Evolutionary conservation across 2,888 invertebrate species (phyloP).

Genomic region (Torymus tubicola): DNA sequence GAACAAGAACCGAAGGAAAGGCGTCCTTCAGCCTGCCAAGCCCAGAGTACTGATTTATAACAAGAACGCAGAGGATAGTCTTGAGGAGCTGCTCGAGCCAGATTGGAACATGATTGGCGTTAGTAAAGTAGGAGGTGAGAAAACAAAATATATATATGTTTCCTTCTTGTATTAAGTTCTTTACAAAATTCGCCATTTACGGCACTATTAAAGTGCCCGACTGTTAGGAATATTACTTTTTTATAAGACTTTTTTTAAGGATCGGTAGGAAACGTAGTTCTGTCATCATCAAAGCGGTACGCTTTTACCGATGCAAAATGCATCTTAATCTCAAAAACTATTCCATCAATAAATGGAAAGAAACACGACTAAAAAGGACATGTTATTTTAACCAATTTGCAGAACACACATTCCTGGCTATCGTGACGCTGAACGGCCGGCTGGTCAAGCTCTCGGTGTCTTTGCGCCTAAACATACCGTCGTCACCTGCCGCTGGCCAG

Average conservation of each 20-base stretch:
- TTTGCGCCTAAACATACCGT: conserved; percentile 77
- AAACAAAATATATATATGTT: no score
- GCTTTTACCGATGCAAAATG: neutral
- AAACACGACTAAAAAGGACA: no score
- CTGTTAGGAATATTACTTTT: no score
- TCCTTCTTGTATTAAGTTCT: neutral
- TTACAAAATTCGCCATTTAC: neutral
- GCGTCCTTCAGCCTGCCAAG: conserved; percentile 79
- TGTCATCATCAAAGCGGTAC: no score
- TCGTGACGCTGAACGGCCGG: conserved; percentile 81
- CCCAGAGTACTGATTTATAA: conserved; percentile 82
- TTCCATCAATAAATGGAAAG: no score
- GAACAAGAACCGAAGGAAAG: conserved; percentile 76
- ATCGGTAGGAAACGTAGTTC: no score
- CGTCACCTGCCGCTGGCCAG: conserved; percentile 63
- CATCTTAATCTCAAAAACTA: no score
- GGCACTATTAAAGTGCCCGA: neutral
- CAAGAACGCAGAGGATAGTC: conserved; percentile 78
- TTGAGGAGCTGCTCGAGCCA: conserved; percentile 78
- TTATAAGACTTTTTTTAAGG: neutral
- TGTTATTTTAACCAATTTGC: conserved; percentile 19
- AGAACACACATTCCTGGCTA: conserved; percentile 81
- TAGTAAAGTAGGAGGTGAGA: conserved; percentile 78
- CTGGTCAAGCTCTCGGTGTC: conserved; percentile 81
- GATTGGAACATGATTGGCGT: conserved; percentile 82